phyloP scores from a whole-genome alignment of 1,140 invertebrate species.

The Ceratosolen solmsi region DNA sequence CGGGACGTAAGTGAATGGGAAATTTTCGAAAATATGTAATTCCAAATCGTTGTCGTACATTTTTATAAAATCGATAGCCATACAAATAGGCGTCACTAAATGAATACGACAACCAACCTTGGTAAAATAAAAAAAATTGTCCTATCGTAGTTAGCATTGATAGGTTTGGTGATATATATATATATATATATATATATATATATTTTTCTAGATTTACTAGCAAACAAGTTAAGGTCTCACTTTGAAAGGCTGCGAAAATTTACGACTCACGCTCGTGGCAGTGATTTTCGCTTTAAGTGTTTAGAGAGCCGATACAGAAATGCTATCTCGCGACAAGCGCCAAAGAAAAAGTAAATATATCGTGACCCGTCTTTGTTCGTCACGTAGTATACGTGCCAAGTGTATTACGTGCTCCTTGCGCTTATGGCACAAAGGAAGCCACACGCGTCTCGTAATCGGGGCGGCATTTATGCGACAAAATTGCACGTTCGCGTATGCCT shows the following conservation, averaged over 20 bases:
- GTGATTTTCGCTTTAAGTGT: not conserved
- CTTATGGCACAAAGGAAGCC: not conserved
- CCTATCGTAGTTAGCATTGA: too few relatives aligned
- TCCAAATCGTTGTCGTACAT: too few relatives aligned
- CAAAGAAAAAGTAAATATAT: not conserved
- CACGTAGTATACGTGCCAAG: not conserved
- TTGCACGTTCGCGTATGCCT: conserved; percentile 9
- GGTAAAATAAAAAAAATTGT: too few relatives aligned
- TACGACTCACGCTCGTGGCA: not conserved
- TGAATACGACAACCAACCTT: too few relatives aligned
- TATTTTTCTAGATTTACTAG: too few relatives aligned
- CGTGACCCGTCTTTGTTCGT: not conserved
- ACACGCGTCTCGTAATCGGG: not conserved
- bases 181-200: too few relatives aligned
- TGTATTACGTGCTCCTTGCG: not conserved
- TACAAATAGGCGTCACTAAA: too few relatives aligned
- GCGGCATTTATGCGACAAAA: conserved; percentile 8
- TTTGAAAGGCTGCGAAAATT: not conserved
- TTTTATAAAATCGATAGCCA: too few relatives aligned
- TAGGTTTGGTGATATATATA: too few relatives aligned
- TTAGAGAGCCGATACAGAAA: not conserved
- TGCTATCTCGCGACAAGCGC: not conserved
- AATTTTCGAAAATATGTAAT: too few relatives aligned
- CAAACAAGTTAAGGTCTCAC: not conserved
- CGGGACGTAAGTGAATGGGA: too few relatives aligned